These are phyloP conservation scores for Augiades crinisus DNA, from an alignment of 2,888 invertebrate genomes.

Conservation along the genomic window DNA sequence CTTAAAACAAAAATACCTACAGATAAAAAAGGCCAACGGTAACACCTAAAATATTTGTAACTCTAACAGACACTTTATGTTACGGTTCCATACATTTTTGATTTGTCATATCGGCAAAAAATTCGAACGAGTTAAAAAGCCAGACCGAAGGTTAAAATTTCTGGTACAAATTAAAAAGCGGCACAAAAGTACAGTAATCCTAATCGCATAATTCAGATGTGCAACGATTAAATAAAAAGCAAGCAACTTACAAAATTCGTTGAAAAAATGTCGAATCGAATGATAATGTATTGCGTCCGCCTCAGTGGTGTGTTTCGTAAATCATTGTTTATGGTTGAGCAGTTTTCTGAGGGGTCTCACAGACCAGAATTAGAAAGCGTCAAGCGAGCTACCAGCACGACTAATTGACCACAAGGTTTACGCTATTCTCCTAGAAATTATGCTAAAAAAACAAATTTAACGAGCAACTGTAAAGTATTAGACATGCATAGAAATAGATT, in stretches of 20 bases:
- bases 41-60: no score
- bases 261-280: conserved; percentile 55
- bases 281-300: conserved; percentile 53
- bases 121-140: no score
- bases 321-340: conserved; percentile 76
- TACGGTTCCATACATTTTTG: no score
- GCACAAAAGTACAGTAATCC: no score
- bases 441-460: conserved; percentile 21
- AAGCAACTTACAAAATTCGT: conserved; percentile 47
- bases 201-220: no score
- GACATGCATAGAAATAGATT: conserved; percentile 19
- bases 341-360: conserved; percentile 66
- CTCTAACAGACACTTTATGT: no score
- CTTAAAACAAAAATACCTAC: no score
- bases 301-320: conserved; percentile 66
- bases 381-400: conserved; percentile 59
- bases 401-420: conserved; percentile 78
- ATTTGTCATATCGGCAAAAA: no score
- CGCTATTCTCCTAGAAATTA: conserved; percentile 59
- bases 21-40: no score
- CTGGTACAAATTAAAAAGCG: no score
- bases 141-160: no score
- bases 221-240: conserved; percentile 30
- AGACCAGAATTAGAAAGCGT: conserved; percentile 77
- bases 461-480: conserved; percentile 17